These are phyloP conservation scores for Scolopax bukidnonensis DNA, from an alignment of 2,797 vertebrate genomes.

Conservation along the genomic window DNA sequence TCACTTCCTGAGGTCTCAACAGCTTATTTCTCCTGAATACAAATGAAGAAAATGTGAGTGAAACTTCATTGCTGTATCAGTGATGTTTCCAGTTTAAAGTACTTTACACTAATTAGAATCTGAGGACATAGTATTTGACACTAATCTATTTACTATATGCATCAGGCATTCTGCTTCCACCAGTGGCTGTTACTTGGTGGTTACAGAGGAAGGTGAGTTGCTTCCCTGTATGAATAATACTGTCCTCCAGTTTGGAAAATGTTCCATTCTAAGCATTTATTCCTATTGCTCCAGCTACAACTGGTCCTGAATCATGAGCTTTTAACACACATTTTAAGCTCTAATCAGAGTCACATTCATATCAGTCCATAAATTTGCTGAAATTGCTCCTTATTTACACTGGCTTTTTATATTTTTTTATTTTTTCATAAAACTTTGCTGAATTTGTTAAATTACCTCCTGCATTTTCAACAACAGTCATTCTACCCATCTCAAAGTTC, in stretches of 20 bases:
- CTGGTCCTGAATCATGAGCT: background rate
- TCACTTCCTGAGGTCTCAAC: background rate
- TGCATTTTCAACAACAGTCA: background rate
- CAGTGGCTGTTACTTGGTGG: background rate
- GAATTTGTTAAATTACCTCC: background rate
- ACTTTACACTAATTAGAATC: background rate
- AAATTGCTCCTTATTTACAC: background rate
- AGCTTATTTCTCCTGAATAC: background rate
- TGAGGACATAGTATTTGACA: background rate
- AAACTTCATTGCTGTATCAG: background rate
- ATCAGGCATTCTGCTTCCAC: background rate
- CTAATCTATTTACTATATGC: background rate
- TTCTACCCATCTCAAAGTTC: background rate
- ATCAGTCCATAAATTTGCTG: background rate
- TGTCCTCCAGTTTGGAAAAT: background rate
- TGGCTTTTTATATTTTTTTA: rapidly evolving
- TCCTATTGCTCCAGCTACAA: background rate
- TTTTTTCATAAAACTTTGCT: background rate
- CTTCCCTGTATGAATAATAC: background rate
- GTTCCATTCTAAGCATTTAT: background rate
- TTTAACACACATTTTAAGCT: background rate
- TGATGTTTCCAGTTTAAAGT: background rate
- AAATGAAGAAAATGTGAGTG: background rate
- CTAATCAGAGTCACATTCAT: background rate
- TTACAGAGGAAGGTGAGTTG: background rate